Evolutionary conservation across 2,113 vertebrate genomes (phyloP).

Genomic region (Aptenodytes forsteri): DNA sequence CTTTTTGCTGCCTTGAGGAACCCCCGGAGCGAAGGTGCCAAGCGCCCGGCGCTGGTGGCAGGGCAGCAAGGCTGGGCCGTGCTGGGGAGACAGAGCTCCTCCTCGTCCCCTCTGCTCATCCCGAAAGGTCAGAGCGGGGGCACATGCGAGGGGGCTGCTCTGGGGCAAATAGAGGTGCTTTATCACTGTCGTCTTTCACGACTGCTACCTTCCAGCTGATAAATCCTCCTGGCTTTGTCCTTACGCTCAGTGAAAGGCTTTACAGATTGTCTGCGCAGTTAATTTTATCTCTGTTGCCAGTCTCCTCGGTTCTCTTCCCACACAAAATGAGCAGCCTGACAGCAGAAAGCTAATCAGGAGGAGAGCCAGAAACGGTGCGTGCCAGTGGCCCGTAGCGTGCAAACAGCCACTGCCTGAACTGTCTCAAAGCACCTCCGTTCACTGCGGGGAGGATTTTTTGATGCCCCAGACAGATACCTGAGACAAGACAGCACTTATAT

Average conservation of each 20-base stretch:
- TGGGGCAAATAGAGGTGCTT: not conserved
- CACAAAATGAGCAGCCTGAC: not conserved
- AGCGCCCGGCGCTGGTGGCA: accelerated
- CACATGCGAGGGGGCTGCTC: not conserved
- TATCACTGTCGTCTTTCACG: not conserved
- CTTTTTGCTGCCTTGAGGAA: not conserved
- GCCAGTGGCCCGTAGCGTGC: not conserved
- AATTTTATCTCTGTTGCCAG: not conserved
- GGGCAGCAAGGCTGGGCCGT: not conserved
- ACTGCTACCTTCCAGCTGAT: not conserved
- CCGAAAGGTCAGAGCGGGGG: not conserved
- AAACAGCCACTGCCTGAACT: not conserved
- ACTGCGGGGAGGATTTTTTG: not conserved
- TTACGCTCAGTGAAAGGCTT: not conserved
- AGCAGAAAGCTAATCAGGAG: not conserved
- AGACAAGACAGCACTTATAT: conserved; percentile 23
- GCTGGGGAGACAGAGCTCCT: not conserved
- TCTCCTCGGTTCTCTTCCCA: not conserved
- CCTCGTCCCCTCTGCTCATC: not conserved
- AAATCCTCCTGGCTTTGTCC: not conserved
- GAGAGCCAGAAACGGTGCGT: not conserved
- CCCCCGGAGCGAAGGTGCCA: accelerated
- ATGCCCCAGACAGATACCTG: conserved; percentile 41
- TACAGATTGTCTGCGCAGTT: not conserved
- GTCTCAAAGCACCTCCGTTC: not conserved